Conservation (phyloP, 2,113 vertebrate genomes). For the Anser brachyrhynchus region DNA sequence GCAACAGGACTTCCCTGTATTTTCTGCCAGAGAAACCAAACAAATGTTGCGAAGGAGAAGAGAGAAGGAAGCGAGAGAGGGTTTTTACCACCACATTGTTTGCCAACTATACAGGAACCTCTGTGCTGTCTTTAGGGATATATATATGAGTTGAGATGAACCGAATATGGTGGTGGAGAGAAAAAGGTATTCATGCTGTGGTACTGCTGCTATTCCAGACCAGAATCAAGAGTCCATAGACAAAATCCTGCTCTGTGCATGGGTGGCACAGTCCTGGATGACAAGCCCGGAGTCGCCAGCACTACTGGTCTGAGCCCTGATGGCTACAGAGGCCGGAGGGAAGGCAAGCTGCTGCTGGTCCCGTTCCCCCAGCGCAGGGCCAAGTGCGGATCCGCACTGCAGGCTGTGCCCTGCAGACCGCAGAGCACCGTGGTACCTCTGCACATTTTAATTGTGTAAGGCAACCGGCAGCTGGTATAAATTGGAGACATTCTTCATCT, state of each 20-base stretch:
- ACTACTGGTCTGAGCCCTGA: neutral
- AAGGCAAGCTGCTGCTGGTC: neutral
- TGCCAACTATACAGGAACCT: neutral
- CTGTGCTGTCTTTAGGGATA: neutral
- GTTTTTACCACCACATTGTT: neutral
- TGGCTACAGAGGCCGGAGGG: neutral
- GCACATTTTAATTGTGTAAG: neutral
- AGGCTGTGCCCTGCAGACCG: neutral
- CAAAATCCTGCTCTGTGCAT: neutral
- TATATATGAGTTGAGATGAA: neutral
- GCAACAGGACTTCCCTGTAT: neutral
- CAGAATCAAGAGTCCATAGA: fast-evolving
- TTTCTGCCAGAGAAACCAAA: neutral
- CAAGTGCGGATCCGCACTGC: neutral
- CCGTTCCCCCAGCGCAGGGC: neutral
- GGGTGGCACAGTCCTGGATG: fast-evolving
- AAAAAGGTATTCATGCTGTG: neutral
- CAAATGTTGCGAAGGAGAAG: neutral
- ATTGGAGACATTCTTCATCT: neutral
- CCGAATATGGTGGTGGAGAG: neutral
- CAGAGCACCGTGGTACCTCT: neutral
- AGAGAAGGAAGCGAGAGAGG: neutral
- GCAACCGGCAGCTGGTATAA: neutral
- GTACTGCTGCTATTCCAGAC: neutral
- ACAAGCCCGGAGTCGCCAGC: neutral